Conservation (phyloP, 2,113 vertebrate species). For the Cynopterus brachyotis region DNA sequence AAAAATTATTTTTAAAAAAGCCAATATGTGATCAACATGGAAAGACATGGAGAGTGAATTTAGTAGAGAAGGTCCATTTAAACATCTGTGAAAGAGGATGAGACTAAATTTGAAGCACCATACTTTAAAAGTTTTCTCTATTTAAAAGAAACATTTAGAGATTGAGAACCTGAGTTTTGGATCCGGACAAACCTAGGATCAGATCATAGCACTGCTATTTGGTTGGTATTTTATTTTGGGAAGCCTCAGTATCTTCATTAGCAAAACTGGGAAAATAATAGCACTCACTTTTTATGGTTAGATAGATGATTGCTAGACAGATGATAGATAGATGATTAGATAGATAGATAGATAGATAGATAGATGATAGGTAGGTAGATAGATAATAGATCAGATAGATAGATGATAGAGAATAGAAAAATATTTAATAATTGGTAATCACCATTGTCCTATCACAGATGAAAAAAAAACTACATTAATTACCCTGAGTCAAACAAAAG, state of each 20-base stretch:
- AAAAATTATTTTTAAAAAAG: constrained; percentile 1
- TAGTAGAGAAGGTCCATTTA: neutral
- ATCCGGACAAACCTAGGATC: neutral
- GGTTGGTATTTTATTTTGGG: neutral
- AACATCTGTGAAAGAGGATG: neutral
- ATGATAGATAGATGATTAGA: neutral
- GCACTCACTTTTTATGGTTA: neutral
- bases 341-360: neutral
- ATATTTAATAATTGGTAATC: neutral
- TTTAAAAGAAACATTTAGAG: neutral
- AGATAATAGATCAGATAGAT: too few relatives aligned
- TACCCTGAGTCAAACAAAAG: neutral
- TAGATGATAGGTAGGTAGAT: neutral
- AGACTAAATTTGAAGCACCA: neutral
- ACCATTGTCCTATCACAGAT: neutral
- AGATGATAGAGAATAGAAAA: neutral
- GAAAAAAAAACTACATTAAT: neutral
- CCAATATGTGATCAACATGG: neutral
- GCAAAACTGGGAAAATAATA: neutral
- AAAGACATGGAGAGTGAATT: neutral
- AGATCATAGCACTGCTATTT: neutral
- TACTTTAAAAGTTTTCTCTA: neutral
- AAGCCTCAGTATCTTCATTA: neutral
- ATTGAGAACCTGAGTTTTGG: neutral
- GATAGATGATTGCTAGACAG: neutral